Conservation (phyloP, 2,888 invertebrate species). For the Empis livida region DNA sequence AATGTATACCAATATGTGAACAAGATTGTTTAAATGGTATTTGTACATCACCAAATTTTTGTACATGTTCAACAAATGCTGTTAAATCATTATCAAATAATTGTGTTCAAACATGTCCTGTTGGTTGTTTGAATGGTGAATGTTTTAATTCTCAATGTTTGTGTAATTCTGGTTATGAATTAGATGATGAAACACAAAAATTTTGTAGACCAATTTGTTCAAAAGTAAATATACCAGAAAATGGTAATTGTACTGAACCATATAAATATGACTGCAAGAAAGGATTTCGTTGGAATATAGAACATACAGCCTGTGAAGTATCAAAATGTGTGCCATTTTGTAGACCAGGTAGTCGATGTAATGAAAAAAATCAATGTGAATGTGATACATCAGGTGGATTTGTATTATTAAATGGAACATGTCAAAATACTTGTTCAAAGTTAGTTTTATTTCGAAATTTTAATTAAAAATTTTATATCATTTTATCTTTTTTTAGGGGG, state of each 20-base stretch:
- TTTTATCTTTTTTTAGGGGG: too few species aligned
- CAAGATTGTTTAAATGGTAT: slow-evolving; percentile 38
- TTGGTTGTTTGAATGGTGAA: slow-evolving; percentile 50
- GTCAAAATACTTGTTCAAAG: too few species aligned
- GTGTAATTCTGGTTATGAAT: slow-evolving; percentile 41
- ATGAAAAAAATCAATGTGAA: not conserved
- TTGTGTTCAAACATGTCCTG: not conserved
- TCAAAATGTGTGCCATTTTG: slow-evolving; percentile 42
- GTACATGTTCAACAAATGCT: slow-evolving; percentile 35
- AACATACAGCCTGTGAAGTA: not conserved
- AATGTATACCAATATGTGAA: slow-evolving; percentile 27
- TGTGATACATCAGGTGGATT: too few species aligned
- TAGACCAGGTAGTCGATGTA: not conserved
- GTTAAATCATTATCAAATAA: too few species aligned
- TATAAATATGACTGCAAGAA: slow-evolving; percentile 54
- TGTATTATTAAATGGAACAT: not conserved
- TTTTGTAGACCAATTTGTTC: slow-evolving; percentile 33
- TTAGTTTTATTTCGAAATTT: too few species aligned
- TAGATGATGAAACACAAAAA: slow-evolving; percentile 28
- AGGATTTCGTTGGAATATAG: slow-evolving; percentile 39
- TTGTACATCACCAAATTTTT: slow-evolving; percentile 45
- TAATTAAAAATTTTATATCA: too few species aligned
- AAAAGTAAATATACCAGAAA: too few species aligned
- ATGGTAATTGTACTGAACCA: too few species aligned
- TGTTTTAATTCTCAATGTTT: slow-evolving; percentile 51